A percentile compares a stretch with the other conserved stretches of the same genome.
phyloP scores from a whole-genome alignment of 2,113 vertebrate species.

The Colaptes auratus region DNA sequence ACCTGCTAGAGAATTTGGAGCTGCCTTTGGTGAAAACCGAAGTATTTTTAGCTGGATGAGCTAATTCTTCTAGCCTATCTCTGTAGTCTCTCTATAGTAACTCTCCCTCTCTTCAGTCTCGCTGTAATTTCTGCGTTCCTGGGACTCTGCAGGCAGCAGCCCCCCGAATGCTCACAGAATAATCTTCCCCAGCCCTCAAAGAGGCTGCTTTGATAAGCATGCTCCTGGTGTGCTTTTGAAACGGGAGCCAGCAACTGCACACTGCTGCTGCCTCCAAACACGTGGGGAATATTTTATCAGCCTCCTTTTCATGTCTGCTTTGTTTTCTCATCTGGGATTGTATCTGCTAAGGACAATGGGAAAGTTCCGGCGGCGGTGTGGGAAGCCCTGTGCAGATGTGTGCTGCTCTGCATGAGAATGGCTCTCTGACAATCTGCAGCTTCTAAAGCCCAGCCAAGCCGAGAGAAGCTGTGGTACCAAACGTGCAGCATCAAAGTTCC shows the following conservation, averaged over 20 bases:
- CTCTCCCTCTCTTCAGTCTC: background rate
- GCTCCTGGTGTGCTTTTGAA: slow-evolving; percentile 14
- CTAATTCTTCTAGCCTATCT: background rate
- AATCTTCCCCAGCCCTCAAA: background rate
- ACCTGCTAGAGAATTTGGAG: background rate
- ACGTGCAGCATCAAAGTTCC: slow-evolving; percentile 3
- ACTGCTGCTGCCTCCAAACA: background rate
- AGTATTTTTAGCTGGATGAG: background rate
- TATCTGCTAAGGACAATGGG: background rate
- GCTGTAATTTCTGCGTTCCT: background rate
- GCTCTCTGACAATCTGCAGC: background rate
- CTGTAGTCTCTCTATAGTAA: background rate
- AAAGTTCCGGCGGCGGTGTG: background rate
- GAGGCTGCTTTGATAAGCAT: background rate
- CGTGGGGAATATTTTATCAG: background rate
- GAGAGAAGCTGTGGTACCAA: background rate
- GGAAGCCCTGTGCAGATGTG: background rate
- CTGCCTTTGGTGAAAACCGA: background rate
- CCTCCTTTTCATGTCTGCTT: background rate
- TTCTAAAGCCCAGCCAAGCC: background rate
- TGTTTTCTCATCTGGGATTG: slow-evolving; percentile 28
- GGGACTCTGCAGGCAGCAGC: background rate
- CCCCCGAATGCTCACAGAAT: background rate
- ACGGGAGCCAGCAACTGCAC: background rate
- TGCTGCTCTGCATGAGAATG: background rate